Base-by-base conservation (phyloP, 2,113 vertebrate species). In the Apodemus speciosus region DNA sequence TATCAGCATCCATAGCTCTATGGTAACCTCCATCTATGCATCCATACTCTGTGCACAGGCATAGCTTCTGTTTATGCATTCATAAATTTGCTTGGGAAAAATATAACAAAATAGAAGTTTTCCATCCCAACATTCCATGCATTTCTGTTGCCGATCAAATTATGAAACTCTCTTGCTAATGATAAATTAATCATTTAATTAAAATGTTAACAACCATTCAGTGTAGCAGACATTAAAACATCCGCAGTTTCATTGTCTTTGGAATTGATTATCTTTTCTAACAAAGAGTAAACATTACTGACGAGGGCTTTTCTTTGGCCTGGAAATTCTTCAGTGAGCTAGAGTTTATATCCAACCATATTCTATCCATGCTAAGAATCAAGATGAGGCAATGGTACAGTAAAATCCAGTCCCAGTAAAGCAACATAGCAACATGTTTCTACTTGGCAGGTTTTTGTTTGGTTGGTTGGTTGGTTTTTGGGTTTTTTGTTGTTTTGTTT, bases 121-220 rank as follows among this genome's bases (percentile, higher is more conserved):
- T n/a, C 10, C 35, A 40, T 86, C 64, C 88, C 40, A 84, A 85
- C 9, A 68, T 87, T 35, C 20, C 69, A 69, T 71, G 84, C 35
- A 80, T 85, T 95, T 77, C 73, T 80, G 3, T 68, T 76, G 77
- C 23, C 94, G 72, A 56, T 62, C 88, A 85, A 68, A 35, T 35
- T 79, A 73, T 83, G 83, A 60, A 88, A 91, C 62, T 89, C 9
- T 76, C 73, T 77, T 93, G 35, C 43, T 92, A 89, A 97, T 89
- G 69, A 83, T 83, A 95, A 93, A 85, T 49, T 62, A 91, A 87
- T 84, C 76, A 30, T 71, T 81, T 90, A 83, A 92, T 76, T 92
- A 86, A 94, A 96, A 86, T 58, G 46, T 21, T 88, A 72, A 84
- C 46, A 51, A 60, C 43, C 40, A 81, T 62, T 51, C 21, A 81